Conservation (phyloP, 92 coral and sea anemone species). For the Porites lobata region DNA sequence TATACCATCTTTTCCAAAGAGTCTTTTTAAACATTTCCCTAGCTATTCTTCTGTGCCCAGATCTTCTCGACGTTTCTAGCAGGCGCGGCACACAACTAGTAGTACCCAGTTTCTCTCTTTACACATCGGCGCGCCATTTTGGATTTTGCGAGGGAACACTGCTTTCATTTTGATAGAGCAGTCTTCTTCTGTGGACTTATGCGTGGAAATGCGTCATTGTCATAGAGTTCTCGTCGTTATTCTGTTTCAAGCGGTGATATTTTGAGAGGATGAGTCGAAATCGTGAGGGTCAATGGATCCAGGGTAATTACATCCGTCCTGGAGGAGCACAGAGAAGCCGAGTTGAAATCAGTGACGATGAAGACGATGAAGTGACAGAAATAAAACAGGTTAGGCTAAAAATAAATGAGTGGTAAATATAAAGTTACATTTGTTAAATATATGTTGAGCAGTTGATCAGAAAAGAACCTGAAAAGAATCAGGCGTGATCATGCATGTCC, state of each 20-base stretch:
- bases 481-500: no score
- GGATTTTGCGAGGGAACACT: conserved; percentile 6
- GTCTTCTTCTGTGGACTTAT: not conserved
- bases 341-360: conserved; percentile 49
- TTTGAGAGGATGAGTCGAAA: conserved; percentile 24
- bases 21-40: not conserved
- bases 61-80: not conserved
- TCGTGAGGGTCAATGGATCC: not conserved
- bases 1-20: not conserved
- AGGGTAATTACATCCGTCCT: conserved; percentile 23
- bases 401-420: no score
- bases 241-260: not conserved
- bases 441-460: no score
- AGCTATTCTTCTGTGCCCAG: not conserved
- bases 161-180: not conserved
- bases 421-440: not conserved
- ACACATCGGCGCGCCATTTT: conserved; percentile 32
- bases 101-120: conserved; percentile 27
- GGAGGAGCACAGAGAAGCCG: not conserved
- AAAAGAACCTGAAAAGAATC: no score
- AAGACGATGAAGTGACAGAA: conserved; percentile 48
- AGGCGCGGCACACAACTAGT: not conserved
- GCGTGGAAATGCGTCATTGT: not conserved
- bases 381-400: conserved; percentile 21
- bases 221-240: not conserved